Base-by-base conservation (phyloP, 2,113 vertebrate species). In the Dolichallabes microphthalmus region DNA sequence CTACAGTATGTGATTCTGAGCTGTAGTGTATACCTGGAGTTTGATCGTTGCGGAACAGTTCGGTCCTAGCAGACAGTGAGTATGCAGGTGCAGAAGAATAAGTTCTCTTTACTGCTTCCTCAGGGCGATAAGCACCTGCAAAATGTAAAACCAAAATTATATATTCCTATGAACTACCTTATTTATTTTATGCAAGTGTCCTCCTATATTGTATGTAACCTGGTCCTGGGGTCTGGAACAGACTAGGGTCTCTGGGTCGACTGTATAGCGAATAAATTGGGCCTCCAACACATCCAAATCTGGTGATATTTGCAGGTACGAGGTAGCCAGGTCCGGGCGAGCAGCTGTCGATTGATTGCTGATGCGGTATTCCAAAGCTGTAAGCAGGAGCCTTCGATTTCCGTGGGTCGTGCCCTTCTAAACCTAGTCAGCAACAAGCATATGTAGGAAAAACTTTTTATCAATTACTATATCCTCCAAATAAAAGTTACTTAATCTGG, bases 291-390 rank as follows among this genome's bases (percentile, higher is more conserved):
- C 11, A 81, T 53, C 97, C 97, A 2, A 8, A 75, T 86, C 85
- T 86, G 1, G 96, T 97, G 88, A 96, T 90, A 83, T 95, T 92
- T 0, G 95, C 82, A 0, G 95, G 95, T 20, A 97, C 88, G 52
- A 95, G 87, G 91, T 97, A 94, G 17, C 80, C 90, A 0, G 97
- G 97, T 3, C 97, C 97, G 0, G 97, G 97, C 3, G 96, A 94
- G 69, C 83, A 89, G 1, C 88, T 78, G 0, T 39, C 52, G 0
- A 0, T 86, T 15, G 3, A 27, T 9, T 58, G 58, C 25, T 83
- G 64, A 2, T 85, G 88, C 0, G 94, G 94, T 1, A n/a, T 80
- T 39, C 97, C 97, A 27, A 98, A 95, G 85, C 95, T 95, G 91
- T 92, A 97, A 8, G 94, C 93, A 0, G 97, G 96, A 0, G 95